Conservation (phyloP, 2,797 vertebrate species). For the Pseudochirops corinnae region DNA sequence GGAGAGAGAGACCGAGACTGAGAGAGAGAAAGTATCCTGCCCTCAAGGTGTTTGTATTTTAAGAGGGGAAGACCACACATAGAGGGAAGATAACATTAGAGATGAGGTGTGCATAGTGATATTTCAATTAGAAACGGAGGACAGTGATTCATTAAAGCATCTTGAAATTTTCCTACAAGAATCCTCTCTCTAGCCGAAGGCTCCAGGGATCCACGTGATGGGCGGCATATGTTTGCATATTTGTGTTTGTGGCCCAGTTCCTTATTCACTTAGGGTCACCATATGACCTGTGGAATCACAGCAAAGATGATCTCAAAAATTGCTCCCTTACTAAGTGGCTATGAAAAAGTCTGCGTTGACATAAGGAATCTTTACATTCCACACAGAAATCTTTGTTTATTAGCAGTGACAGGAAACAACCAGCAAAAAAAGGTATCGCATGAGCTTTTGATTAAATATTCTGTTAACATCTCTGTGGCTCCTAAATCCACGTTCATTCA, state of each 20-base stretch:
- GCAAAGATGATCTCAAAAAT: background rate
- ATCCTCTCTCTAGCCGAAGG: background rate
- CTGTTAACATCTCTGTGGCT: background rate
- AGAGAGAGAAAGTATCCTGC: background rate
- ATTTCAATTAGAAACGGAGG: background rate
- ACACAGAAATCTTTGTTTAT: background rate
- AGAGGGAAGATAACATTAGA: background rate
- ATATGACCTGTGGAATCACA: background rate
- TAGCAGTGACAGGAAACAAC: background rate
- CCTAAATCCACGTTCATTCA: background rate
- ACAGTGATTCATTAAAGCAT: background rate
- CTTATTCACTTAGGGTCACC: accelerated
- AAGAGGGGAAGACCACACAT: background rate
- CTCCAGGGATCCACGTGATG: background rate
- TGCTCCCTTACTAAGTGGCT: background rate
- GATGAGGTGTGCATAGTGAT: background rate
- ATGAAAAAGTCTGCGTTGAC: background rate
- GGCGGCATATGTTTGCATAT: background rate
- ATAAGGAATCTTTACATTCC: background rate
- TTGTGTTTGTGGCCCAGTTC: accelerated
- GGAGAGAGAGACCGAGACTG: too few relatives aligned
- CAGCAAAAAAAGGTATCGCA: accelerated
- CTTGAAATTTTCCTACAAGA: background rate
- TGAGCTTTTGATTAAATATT: constrained; percentile 12
- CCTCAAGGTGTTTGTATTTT: background rate